Base-by-base conservation (phyloP, 2,797 vertebrate species). In the Heliangelus exortis region DNA sequence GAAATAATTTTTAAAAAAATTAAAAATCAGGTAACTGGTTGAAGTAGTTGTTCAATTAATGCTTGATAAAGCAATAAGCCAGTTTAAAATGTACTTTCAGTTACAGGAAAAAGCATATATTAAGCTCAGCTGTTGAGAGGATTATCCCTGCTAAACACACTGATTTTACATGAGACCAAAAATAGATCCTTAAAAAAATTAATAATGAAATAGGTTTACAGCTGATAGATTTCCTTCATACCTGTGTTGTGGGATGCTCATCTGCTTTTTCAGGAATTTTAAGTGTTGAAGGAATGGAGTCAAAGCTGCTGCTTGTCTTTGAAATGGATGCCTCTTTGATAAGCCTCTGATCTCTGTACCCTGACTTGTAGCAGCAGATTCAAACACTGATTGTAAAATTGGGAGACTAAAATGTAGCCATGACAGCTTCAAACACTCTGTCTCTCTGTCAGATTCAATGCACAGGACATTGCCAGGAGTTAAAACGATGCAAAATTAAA, bases 401-500 rank as follows among this genome's bases (percentile, higher is more conserved):
- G 95, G 91, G 95, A 93, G 89, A 95, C 95, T 94, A 91, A 96
- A 96, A 93, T 31, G 92, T 90, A 97, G 92, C 92, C 87, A 81
- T 9, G 79, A 82, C 69, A 82, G 85, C 94, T 96, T 97, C 93
- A 97, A 94, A 95, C 93, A 16, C 74, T 76, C 91, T 84, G 90
- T 92, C 89, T 96, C 95, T 94, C 95, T 96, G 96, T 96, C 95
- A 96, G 93, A 93, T 90, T 84, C 92, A 86, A 91, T 92, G 93
- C 95, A 90, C 95, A 96, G 96, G 95, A 93, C 89, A 91, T 95
- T 96, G 92, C 93, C 80, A 86, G 92, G 87, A 96, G 85, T 96
- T 96, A 93, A 96, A 96, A 94, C 48, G 94, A 93, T 93, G 91
- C 93, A 91, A 92, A 97, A 97, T 96, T 96, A 92, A 96, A 96